Percentiles rank a stretch among this genome's conserved stretches.
Conservation (phyloP, 2,797 vertebrate genomes). For the Acanthornis magna region DNA sequence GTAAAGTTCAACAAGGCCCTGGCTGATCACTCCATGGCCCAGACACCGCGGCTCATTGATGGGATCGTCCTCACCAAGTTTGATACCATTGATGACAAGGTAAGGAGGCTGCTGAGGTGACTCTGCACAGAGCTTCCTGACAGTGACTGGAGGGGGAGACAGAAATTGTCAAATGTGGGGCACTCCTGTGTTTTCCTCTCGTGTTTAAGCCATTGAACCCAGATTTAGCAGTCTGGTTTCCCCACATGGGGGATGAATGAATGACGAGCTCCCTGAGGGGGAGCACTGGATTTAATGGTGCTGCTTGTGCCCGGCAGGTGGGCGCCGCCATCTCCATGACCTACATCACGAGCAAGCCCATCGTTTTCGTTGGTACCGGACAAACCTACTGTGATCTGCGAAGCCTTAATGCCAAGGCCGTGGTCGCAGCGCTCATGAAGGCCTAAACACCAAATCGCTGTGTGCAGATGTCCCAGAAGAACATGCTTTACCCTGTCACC, state of each 20-base stretch:
- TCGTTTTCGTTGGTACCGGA: conserved; percentile 96
- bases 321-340: conserved; percentile 99
- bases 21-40: conserved; percentile 96
- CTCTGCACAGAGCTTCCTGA: rapidly evolving
- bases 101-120: not conserved
- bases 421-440: conserved; percentile 97
- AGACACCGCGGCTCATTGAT: conserved; percentile 93
- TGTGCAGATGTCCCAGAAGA: conserved; percentile 58
- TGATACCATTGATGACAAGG: conserved; percentile 98
- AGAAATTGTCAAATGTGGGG: rapidly evolving
- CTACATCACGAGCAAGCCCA: conserved; percentile 98
- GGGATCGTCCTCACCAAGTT: conserved; percentile 99
- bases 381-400: conserved; percentile 98
- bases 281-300: not conserved
- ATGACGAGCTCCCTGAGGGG: rapidly evolving
- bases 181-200: not conserved
- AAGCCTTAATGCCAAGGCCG: conserved; percentile 94
- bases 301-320: conserved; percentile 77
- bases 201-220: not conserved
- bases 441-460: conserved; percentile 80
- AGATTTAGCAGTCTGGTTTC: not conserved
- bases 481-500: conserved; percentile 68
- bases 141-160: rapidly evolving
- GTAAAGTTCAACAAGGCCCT: conserved; percentile 98
- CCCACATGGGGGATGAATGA: not conserved